A percentile compares a stretch with the other conserved stretches of the same genome.
phyloP scores from a whole-genome alignment of 2,888 invertebrate species.

The Trypoxylon attenuatum region DNA sequence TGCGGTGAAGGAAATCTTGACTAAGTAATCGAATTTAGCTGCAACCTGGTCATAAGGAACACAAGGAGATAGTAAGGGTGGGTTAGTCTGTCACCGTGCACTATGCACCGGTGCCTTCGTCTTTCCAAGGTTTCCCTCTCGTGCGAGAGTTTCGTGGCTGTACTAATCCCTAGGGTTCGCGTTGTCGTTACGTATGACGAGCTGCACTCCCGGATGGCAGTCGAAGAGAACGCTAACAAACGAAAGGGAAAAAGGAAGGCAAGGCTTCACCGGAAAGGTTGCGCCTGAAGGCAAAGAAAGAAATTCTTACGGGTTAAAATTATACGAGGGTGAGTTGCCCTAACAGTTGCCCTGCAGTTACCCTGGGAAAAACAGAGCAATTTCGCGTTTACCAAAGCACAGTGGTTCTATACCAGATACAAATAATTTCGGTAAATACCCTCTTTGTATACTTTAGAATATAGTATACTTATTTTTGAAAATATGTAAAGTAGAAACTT shows the following conservation, averaged over 20 bases:
- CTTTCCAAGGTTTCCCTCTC: conserved; percentile 40
- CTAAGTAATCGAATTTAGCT: conserved; percentile 42
- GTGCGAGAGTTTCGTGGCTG: conserved; percentile 8
- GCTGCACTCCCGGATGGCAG: conserved; percentile 3
- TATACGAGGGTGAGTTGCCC: conserved; percentile 16
- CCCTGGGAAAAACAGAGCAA: conserved; percentile 28
- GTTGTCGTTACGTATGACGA: conserved; percentile 2
- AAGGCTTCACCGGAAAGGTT: conserved; percentile 1
- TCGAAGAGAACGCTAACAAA: conserved; percentile 26
- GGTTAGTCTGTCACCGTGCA: too few species aligned
- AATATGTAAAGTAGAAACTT: too few species aligned
- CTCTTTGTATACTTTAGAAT: too few species aligned
- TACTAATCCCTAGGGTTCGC: neutral
- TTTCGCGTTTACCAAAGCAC: too few species aligned
- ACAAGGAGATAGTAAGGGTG: conserved; percentile 29
- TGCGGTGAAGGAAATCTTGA: conserved; percentile 30
- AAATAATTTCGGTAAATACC: too few species aligned
- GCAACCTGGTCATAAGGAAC: conserved; percentile 27
- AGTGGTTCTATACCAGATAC: too few species aligned
- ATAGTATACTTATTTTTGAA: too few species aligned
- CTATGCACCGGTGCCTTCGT: too few species aligned
- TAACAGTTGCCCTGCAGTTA: too few species aligned
- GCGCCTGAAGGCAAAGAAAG: neutral
- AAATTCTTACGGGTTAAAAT: conserved; percentile 18
- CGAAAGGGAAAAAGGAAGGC: conserved; percentile 9